A percentile compares a stretch with the other conserved stretches of the same genome.
phyloP scores from a whole-genome alignment of 2,113 vertebrate species.

The Hippocampus abdominalis region DNA sequence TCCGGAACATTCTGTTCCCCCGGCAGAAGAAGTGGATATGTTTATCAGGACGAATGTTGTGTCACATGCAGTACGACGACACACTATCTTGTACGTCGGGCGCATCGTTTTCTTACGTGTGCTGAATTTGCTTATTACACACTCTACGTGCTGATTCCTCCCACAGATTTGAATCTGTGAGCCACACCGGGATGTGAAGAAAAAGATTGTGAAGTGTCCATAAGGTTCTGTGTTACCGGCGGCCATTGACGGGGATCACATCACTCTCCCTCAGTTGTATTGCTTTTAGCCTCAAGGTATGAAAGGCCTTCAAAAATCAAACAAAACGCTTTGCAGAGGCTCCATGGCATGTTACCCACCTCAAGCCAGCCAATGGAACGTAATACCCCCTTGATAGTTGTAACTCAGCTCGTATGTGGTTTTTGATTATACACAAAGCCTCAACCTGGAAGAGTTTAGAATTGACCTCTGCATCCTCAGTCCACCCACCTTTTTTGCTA shows the following conservation, averaged over 20 bases:
- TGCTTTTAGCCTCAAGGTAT: conserved; percentile 41
- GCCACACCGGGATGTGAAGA: neutral
- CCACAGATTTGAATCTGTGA: conserved; percentile 16
- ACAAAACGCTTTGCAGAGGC: conserved; percentile 24
- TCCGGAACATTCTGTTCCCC: conserved; percentile 67
- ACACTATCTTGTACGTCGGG: conserved; percentile 11
- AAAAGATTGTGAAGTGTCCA: neutral
- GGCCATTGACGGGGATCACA: conserved; percentile 33
- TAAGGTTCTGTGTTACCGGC: conserved; percentile 6
- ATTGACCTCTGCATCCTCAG: neutral
- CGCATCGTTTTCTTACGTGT: neutral
- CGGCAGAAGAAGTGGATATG: conserved; percentile 39
- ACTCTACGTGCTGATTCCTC: conserved; percentile 25
- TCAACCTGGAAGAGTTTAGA: conserved; percentile 10
- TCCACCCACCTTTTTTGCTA: neutral
- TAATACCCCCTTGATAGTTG: conserved; percentile 5
- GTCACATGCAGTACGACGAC: conserved; percentile 21
- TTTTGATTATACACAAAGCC: conserved; percentile 23
- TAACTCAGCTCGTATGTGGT: neutral
- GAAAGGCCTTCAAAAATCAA: conserved; percentile 31
- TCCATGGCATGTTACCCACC: conserved; percentile 20
- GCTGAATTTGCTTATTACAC: conserved; percentile 14
- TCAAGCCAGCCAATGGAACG: conserved; percentile 19
- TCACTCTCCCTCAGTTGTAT: conserved; percentile 42
- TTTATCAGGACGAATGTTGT: conserved; percentile 44